Evolutionary conservation across 2,113 vertebrate species (phyloP), one percentile per base, ranked within the genome.

Genomic region (Mellivora capensis): DNA sequence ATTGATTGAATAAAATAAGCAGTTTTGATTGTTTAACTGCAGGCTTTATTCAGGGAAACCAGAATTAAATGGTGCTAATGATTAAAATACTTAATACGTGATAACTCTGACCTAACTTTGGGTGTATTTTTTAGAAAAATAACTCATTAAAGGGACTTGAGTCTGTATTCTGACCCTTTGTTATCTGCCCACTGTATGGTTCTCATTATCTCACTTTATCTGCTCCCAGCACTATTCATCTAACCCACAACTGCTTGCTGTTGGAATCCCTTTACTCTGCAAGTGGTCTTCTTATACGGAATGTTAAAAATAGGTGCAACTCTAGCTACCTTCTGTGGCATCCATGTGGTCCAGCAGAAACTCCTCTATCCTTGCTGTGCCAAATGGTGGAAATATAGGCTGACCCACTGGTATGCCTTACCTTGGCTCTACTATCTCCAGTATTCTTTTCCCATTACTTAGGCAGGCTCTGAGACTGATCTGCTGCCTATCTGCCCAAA

Each of bases 11-110:
- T 83, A 80, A 96, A 93, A 93, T 97, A 96, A 97, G 84, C 27
- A 77, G 18, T 98, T 97, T 96, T 97, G 95, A 95, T 97, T 96
- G 77, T 96, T 97, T 94, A 95, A 95, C 54, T 92, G 47, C n/a
- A 84, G 82, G 57, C 34, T 90, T 37, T n/a, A 86, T 72, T 96
- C 90, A 93, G 54, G 61, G 44, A 96, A 93, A 92, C 31, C 29
- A 86, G 29, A 97, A 96, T 97, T 93, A 96, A 96, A 93, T 57
- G 69, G n/a, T 62, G 7, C 11, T 25, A 87, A 96, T 96, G 90
- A 87, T 71, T 95, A 7, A 1, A 87, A 67, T 42, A 94, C 18
- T 90, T 95, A 79, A 47, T 90, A 57, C 14, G 27, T 77, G 21
- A 52, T 61, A 96, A 85, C 27, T 94, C 57, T 95, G 74, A 90